Percentiles rank a stretch among this genome's conserved stretches.
Evolutionary conservation across 2,113 vertebrate species (phyloP).

Genomic region (Lampris incognitus): DNA sequence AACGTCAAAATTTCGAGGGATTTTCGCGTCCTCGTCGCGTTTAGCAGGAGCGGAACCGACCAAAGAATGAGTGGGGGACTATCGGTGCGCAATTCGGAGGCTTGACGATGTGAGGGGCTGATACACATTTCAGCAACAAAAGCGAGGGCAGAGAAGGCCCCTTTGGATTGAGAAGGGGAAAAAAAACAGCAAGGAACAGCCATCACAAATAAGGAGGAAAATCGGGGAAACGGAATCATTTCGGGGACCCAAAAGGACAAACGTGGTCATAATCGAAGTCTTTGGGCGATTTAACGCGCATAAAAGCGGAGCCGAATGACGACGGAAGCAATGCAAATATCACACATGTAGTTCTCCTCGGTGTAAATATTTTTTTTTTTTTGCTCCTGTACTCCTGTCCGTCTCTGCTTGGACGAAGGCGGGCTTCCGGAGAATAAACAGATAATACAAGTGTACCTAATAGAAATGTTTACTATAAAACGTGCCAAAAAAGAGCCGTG

Average conservation of each 20-base stretch:
- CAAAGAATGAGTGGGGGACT: conserved; percentile 25
- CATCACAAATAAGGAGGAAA: conserved; percentile 70
- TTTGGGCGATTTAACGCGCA: conserved; percentile 58
- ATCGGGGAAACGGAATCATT: conserved; percentile 45
- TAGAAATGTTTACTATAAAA: conserved; percentile 62
- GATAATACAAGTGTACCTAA: conserved; percentile 19
- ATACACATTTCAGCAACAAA: conserved; percentile 77
- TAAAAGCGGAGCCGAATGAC: conserved; percentile 65
- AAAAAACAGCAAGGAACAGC: conserved; percentile 70
- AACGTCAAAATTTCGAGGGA: conserved; percentile 75
- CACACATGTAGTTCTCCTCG: conserved; percentile 76
- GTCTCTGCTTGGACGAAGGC: conserved; percentile 54
- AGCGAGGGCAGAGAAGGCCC: conserved; percentile 73
- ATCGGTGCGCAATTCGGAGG: conserved; percentile 71
- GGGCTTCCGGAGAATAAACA: conserved; percentile 41
- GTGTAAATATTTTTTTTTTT: conserved; percentile 70
- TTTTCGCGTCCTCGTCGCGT: conserved; percentile 66
- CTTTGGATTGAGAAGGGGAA: conserved; percentile 56
- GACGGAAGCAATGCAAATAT: conserved; percentile 73
- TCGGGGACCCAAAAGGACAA: conserved; percentile 30
- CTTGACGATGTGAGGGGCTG: conserved; percentile 72
- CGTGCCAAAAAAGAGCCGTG: conserved; percentile 66
- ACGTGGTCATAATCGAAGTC: conserved; percentile 52
- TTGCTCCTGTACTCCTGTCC: conserved; percentile 41
- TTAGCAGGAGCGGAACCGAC: conserved; percentile 28